phyloP scores from a whole-genome alignment of 2,888 invertebrate species.

The Linnaemya tessellans region DNA sequence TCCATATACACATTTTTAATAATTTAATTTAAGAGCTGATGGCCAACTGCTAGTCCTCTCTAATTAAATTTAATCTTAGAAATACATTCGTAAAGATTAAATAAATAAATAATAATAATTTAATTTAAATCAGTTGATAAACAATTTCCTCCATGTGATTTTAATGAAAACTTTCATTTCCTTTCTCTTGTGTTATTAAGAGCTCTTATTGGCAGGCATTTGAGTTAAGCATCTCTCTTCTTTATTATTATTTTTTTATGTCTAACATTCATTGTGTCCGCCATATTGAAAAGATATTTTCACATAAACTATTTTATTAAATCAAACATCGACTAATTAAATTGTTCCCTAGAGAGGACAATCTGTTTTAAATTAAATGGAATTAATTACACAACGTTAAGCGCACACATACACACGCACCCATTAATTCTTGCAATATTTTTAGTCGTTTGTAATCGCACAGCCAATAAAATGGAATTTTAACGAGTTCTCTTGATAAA shows the following conservation, averaged over 20 bases:
- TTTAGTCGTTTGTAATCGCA: slow-evolving; percentile 10
- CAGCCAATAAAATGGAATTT: slow-evolving; percentile 68
- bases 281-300: slow-evolving; percentile 55
- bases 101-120: too few relatives aligned
- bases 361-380: slow-evolving; percentile 57
- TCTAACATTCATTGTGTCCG: slow-evolving; percentile 26
- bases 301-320: slow-evolving; percentile 41
- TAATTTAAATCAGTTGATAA: not conserved
- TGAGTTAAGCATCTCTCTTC: not conserved
- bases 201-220: not conserved
- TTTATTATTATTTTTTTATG: not conserved
- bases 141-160: too few relatives aligned
- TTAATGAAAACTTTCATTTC: not conserved
- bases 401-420: not conserved
- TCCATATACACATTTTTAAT: too few relatives aligned
- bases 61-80: too few relatives aligned
- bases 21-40: too few relatives aligned
- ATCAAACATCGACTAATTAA: slow-evolving; percentile 64
- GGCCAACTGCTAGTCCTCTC: too few relatives aligned
- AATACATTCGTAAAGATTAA: too few relatives aligned
- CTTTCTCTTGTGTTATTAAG: too few relatives aligned
- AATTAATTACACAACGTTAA: slow-evolving; percentile 55
- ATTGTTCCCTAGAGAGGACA: slow-evolving; percentile 68
- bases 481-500: slow-evolving; percentile 64
- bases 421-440: not conserved